Percentiles rank a stretch among this genome's conserved stretches.
These are phyloP conservation scores for Lanius collurio DNA, from an alignment of 2,113 vertebrate species.

Conservation along the genomic window DNA sequence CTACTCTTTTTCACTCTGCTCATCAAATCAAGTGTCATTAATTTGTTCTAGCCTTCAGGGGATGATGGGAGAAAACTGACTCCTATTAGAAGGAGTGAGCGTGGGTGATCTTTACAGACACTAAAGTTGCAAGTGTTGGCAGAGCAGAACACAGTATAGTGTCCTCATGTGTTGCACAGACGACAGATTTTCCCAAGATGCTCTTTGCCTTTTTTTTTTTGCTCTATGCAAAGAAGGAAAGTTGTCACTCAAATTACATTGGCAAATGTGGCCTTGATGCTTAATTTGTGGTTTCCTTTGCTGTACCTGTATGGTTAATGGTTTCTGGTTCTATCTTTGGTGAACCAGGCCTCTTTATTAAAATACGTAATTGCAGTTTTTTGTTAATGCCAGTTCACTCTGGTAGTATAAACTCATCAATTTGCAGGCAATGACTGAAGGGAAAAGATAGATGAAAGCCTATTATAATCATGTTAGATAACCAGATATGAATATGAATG, in stretches of 20 bases:
- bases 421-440: conserved; percentile 6
- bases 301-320: neutral
- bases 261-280: neutral
- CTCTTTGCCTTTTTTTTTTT: neutral
- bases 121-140: neutral
- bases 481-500: conserved; percentile 35
- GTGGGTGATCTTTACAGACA: conserved; percentile 27
- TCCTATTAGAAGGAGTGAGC: neutral
- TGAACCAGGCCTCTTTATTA: neutral
- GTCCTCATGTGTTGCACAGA: neutral
- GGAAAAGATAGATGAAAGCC: conserved; percentile 1
- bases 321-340: neutral
- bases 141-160: neutral
- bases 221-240: neutral
- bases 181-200: neutral
- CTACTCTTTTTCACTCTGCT: neutral
- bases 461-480: conserved; percentile 32
- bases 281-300: neutral
- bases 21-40: conserved; percentile 10
- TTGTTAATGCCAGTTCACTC: neutral
- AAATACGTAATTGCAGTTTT: neutral
- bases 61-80: neutral
- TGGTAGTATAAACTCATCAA: conserved; percentile 1
- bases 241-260: neutral
- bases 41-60: conserved; percentile 21